A percentile compares a stretch with the other conserved stretches of the same genome.
Conservation (phyloP, 2,888 invertebrate species). For the Scaeva pyrastri region DNA sequence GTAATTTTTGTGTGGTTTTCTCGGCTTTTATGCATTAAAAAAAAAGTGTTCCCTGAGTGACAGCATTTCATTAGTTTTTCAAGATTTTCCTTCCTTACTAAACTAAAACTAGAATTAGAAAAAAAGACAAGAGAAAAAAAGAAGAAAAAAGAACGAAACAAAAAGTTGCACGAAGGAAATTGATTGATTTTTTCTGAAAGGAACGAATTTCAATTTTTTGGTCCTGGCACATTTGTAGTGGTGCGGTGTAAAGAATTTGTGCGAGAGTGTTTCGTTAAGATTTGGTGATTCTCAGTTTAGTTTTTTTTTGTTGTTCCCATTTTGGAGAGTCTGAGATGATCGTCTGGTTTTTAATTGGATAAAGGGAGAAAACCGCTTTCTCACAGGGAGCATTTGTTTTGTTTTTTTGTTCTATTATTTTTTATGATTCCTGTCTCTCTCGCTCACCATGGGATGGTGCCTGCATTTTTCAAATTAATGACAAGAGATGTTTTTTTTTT, state of each 20-base stretch:
- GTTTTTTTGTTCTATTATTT: constrained; percentile 31
- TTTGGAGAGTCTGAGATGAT: constrained; percentile 50
- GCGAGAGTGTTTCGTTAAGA: constrained; percentile 70
- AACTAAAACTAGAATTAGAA: constrained; percentile 61
- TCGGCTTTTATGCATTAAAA: too few species aligned
- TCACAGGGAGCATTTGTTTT: constrained; percentile 39
- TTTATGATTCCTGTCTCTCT: constrained; percentile 32
- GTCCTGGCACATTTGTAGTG: constrained; percentile 53
- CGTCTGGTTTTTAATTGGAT: constrained; percentile 5
- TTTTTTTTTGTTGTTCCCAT: not conserved
- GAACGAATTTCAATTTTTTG: constrained; percentile 50
- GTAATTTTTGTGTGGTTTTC: constrained; percentile 61
- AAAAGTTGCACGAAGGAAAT: constrained; percentile 70
- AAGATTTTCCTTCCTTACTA: constrained; percentile 72
- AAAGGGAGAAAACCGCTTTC: constrained; percentile 28
- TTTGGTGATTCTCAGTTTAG: constrained; percentile 15
- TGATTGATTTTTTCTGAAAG: constrained; percentile 73
- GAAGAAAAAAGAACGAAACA: constrained; percentile 25
- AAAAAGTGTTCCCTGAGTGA: constrained; percentile 31
- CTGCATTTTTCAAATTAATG: constrained; percentile 70
- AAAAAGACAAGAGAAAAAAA: constrained; percentile 63
- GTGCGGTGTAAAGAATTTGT: constrained; percentile 44
- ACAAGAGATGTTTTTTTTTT: constrained; percentile 52
- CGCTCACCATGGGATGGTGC: constrained; percentile 49
- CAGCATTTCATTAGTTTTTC: constrained; percentile 25